Conservation (phyloP, 2,113 vertebrate species). For the Parotia lawesii region DNA sequence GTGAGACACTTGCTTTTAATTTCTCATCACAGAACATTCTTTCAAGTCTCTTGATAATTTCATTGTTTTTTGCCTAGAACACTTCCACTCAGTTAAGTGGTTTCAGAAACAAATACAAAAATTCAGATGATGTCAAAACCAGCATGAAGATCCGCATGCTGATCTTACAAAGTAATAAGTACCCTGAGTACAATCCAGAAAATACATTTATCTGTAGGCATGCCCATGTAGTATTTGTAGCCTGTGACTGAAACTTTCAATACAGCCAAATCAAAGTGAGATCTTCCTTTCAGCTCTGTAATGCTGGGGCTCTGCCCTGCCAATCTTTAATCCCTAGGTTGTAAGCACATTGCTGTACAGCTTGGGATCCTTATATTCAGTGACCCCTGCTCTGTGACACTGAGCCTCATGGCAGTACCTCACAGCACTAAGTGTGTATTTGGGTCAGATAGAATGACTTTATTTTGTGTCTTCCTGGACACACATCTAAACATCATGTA, state of each 20-base stretch:
- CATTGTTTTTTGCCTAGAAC: neutral
- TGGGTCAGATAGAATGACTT: neutral
- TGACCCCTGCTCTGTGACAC: neutral
- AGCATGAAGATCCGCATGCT: rapidly evolving
- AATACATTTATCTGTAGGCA: neutral
- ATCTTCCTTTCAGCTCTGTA: neutral
- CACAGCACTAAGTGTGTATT: rapidly evolving
- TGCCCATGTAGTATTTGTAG: neutral
- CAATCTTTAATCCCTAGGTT: neutral
- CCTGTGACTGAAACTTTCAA: neutral
- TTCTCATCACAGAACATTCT: neutral
- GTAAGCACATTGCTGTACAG: neutral
- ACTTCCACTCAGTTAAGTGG: neutral
- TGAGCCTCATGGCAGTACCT: neutral
- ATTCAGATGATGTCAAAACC: neutral
- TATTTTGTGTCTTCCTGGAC: neutral
- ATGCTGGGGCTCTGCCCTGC: neutral
- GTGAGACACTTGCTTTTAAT: neutral
- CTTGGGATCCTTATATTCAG: neutral
- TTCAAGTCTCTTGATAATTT: neutral
- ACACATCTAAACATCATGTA: neutral
- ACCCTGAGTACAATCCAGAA: neutral
- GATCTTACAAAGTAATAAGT: neutral
- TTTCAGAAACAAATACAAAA: constrained; percentile 9
- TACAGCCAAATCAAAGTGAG: neutral